Conservation (phyloP, 2,113 vertebrate genomes). For the Sylvilagus bachmani region DNA sequence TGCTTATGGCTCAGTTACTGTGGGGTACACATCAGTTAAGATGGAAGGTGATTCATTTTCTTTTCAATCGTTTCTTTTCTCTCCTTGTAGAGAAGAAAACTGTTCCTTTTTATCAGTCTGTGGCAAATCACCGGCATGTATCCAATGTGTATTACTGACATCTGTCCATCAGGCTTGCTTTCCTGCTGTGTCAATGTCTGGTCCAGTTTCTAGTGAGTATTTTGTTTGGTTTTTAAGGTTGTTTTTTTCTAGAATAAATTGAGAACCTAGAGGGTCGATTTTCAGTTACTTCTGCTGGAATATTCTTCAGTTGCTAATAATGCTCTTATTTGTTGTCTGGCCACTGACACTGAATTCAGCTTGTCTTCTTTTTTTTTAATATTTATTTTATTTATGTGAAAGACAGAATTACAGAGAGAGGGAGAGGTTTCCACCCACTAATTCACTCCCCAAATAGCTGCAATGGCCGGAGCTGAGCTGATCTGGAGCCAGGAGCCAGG, state of each 20-base stretch:
- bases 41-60: neutral
- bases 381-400: no score
- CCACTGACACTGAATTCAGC: slow-evolving; percentile 5
- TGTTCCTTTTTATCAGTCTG: neutral
- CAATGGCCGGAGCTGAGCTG: no score
- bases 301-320: slow-evolving; percentile 60
- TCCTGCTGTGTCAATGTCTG: neutral
- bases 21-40: neutral
- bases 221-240: slow-evolving; percentile 4
- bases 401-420: no score
- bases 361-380: neutral
- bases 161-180: neutral
- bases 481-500: no score
- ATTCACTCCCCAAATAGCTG: no score
- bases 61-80: neutral
- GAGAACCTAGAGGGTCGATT: slow-evolving; percentile 8
- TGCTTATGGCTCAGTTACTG: neutral
- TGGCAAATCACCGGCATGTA: neutral
- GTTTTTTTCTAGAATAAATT: slow-evolving; percentile 21
- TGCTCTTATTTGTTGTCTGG: slow-evolving; percentile 23
- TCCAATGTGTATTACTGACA: neutral
- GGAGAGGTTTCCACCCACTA: no score
- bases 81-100: neutral
- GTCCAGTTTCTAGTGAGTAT: neutral
- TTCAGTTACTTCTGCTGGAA: slow-evolving; percentile 53